Base-by-base conservation (phyloP, 2,888 invertebrate genomes). In the Neoascia interrupta region DNA sequence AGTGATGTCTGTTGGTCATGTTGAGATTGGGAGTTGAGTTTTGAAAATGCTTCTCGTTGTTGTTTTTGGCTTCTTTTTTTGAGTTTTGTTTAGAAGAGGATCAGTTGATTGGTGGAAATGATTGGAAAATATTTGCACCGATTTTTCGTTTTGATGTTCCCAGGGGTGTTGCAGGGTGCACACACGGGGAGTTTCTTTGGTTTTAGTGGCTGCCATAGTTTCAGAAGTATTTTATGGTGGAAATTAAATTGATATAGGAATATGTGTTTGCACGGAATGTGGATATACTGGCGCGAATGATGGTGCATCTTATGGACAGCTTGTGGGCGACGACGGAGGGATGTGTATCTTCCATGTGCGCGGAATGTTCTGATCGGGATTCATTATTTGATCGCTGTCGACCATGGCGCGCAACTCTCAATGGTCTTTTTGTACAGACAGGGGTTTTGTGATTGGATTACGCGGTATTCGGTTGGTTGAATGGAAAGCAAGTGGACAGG, bases 71-170 rank as follows among this genome's bases (percentile, higher is more conserved):
- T 19, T 60, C n/a, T 31, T 23, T 26, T 43, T 68, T 51, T 36
- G 45, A n/a, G 18, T 53, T 64, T 64, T 56, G 41, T 60, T 66
- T 54, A 34, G 60, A 56, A 63, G 21, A 31, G 47, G 73, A 79
- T 79, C 79, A 61, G 73, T 79, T 79, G 79, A 79, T 79, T 79
- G 79, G 79, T 79, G 79, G 79, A 79, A 79, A 73, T 79, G 79
- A 79, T 79, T 79, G 79, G 73, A 73, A 79, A 79, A 68, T 79
- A 79, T 72, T 72, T 79, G 66, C 66, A 79, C 72, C 72, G 58
- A 64, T 64, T 64, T 53, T 64, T 61, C 10, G 1, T 16, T 36
- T n/a, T 13, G 3, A 23, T 21, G 10, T 61, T 54, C 37, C 31
- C 45, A 45, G 31, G 31, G 16, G 23, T 61, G 31, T 28, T 10